Base-by-base conservation (phyloP, 2,113 vertebrate species). In the Zeus faber region DNA sequence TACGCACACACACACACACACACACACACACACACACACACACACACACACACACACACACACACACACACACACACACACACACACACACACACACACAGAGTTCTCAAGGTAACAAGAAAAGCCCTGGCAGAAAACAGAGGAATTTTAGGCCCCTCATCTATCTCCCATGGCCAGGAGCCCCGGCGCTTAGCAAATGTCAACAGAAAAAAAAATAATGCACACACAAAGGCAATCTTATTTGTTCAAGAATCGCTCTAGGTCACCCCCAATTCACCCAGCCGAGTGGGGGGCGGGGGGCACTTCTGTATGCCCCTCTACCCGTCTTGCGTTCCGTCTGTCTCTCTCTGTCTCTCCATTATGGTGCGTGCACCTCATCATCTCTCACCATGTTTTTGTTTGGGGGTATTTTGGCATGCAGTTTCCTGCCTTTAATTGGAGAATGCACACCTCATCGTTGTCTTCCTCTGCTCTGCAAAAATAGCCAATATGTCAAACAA, bases 161-260 rank as follows among this genome's bases (percentile, higher is more conserved):
- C 87, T 86, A 86, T 90, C 88, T 89, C 85, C 73, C 76, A 77
- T 88, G 80, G 81, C 85, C 87, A 89, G 88, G 69, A 88, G 86
- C 81, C 82, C 70, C 54, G 79, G 79, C 81, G 82, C 88, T 89
- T 88, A 86, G 85, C 86, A 88, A 91, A 91, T 89, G 89, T 91
- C 89, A 90, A 90, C 85, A 89, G 84, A 91, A 89, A 88, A 89
- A 83, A 90, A 89, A 88, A 88, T 88, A 87, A 91, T 87, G 84
- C 84, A 74, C 82, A 89, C 82, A 85, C 87, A 87, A 85, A 89
- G 82, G 85, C 87, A 88, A 89, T 87, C 85, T 89, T 88, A 89
- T 90, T 91, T 88, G 88, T 88, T 89, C 81, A 86, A 89, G 81
- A 90, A 89, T 86, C 75, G 88, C 88, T 88, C 81, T 74, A 89